These are phyloP conservation scores for Coecobrya sp. DNA, from an alignment of 2,888 invertebrate species.

Conservation along the genomic window DNA sequence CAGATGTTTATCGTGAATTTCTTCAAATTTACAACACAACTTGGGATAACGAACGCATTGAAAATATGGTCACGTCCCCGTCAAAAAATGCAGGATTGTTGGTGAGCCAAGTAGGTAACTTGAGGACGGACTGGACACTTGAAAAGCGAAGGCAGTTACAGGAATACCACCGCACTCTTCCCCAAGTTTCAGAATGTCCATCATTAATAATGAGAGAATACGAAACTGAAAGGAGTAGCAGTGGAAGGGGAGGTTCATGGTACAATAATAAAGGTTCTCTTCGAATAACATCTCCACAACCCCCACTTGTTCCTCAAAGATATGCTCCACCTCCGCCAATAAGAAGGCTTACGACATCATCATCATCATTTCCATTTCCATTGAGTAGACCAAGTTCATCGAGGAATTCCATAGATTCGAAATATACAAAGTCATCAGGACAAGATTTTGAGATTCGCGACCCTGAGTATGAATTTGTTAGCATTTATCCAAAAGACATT, in stretches of 20 bases:
- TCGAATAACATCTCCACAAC: background rate
- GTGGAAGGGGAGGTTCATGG: background rate
- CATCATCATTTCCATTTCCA: background rate
- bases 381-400: background rate
- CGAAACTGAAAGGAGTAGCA: background rate
- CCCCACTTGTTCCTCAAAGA: background rate
- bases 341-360: background rate
- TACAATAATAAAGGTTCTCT: background rate
- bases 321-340: background rate
- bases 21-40: slow-evolving; percentile 62
- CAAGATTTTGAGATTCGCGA: background rate
- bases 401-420: no score
- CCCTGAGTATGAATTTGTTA: background rate
- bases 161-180: slow-evolving; percentile 40
- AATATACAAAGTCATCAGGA: background rate
- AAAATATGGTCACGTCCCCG: slow-evolving; percentile 34
- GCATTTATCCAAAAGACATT: slow-evolving; percentile 36
- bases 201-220: background rate
- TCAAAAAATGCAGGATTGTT: slow-evolving; percentile 16
- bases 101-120: slow-evolving; percentile 56
- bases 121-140: slow-evolving; percentile 40
- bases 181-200: slow-evolving; percentile 32
- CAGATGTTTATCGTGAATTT: background rate
- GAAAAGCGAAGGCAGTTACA: background rate
- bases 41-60: slow-evolving; percentile 27